Percentiles rank a stretch among this genome's conserved stretches.
Evolutionary conservation across 2,797 vertebrate species (phyloP).

Genomic region (Cossypha heuglini): DNA sequence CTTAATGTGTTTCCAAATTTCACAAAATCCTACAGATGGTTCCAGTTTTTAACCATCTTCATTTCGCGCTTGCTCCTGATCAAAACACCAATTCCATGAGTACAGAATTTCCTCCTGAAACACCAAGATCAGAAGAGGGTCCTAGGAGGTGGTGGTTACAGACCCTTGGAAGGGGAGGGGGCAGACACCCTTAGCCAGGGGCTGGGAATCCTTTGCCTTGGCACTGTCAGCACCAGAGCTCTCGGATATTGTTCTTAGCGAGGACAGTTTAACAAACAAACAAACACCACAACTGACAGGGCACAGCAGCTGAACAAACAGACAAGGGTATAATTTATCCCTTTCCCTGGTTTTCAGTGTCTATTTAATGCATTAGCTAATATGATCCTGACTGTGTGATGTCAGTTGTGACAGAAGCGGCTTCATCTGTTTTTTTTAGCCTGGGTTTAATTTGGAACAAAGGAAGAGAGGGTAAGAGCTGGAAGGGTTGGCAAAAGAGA

Average conservation of each 20-base stretch:
- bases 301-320: conserved; percentile 57
- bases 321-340: conserved; percentile 35
- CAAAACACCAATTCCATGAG: neutral
- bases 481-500: neutral
- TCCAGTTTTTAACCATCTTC: neutral
- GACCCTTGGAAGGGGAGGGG: neutral
- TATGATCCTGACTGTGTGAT: neutral
- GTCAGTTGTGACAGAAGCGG: neutral
- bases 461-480: neutral
- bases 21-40: neutral
- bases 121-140: neutral
- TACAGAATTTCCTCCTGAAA: neutral
- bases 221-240: neutral
- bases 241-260: neutral
- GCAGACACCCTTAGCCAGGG: neutral
- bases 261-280: conserved; percentile 51
- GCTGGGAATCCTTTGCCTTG: neutral
- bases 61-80: neutral
- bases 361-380: conserved; percentile 55
- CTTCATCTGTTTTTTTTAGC: neutral
- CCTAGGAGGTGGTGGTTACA: neutral
- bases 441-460: neutral
- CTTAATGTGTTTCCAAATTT: neutral
- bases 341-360: conserved; percentile 35
- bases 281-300: conserved; percentile 46